Base-by-base conservation (phyloP, 1,140 invertebrate genomes). In the Lepidostoma basale region DNA sequence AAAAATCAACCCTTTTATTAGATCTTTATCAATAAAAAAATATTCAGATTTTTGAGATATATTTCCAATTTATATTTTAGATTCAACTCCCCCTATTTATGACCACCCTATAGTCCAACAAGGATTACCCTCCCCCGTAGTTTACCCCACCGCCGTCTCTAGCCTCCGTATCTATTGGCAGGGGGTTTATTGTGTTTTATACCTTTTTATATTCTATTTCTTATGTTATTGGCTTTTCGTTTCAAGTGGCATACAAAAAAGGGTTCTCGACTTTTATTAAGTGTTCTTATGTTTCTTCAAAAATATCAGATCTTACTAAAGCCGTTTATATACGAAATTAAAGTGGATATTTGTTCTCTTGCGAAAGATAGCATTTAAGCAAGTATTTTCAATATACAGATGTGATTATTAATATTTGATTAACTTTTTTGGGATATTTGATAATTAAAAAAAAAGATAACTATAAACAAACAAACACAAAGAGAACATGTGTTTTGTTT, bases 181-280 rank as follows among this genome's bases (percentile, higher is more conserved):
- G 47, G 67, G 63, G 63, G 63, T 65, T 69, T 69, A 72, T 69
- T 72, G 70, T 72, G 70, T 72, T 72, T 71, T 72, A 72, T 72
- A 64, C 54, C 60, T 63, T 72, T 71, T 72, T 72, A 72, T 72
- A 69, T 72, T 72, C 67, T 69, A 72, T 72, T 72, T 63, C 67
- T 72, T 62, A 69, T 69, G 65, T 72, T 72, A 72, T 72, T 72
- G 70, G 70, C 70, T 72, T 72, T 69, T 58, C 22, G 56, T 66
- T 60, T 23, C 16, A 16, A 18, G 47, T 8, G 10, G 18, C 26
- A 36, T 36, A 14, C 12, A 12, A 23, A 36, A 23, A 62, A 44
- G 10, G 59, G 26, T 63, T 44, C 45, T 63, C 62, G 9, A 12
- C 18, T 59, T 58, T 2, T 16, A 18, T 59, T 39, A 59, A 39